phyloP scores from a whole-genome alignment of 2,113 vertebrate genomes.

The Ellobius talpinus region DNA sequence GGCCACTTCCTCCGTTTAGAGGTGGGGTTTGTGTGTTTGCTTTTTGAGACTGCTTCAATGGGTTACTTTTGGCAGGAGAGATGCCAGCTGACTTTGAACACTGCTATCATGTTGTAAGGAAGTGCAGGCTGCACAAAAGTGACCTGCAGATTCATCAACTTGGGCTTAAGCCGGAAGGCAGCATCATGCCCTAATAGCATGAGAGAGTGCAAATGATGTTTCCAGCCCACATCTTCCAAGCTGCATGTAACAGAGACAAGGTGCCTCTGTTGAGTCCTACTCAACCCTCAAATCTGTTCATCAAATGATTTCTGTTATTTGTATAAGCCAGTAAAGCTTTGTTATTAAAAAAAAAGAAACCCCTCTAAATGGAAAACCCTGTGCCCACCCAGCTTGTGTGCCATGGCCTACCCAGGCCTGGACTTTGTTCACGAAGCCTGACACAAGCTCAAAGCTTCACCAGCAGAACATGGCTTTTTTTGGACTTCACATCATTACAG shows the following conservation, averaged over 20 bases:
- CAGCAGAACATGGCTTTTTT: not conserved
- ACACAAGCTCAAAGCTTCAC: not conserved
- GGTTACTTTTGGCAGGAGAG: not conserved
- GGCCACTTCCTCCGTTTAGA: not conserved
- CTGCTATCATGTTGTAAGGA: not conserved
- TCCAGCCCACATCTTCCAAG: not conserved
- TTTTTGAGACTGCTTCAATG: not conserved
- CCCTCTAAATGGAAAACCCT: not conserved
- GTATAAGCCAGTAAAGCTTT: not conserved
- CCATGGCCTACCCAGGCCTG: not conserved
- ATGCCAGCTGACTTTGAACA: not conserved
- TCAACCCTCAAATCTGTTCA: not conserved
- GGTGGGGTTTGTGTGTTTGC: not conserved
- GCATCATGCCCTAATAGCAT: fast-evolving
- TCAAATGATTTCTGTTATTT: not conserved
- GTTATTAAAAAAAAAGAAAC: too few relatives aligned
- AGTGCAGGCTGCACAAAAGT: not conserved
- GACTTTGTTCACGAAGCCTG: not conserved
- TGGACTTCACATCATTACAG: not conserved
- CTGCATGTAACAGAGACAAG: not conserved
- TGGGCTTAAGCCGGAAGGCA: not conserved
- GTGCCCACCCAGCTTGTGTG: not conserved
- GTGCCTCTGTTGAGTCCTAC: not conserved
- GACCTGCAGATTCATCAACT: not conserved
- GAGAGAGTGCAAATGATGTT: not conserved